Percentiles rank a stretch among this genome's conserved stretches.
phyloP scores from a whole-genome alignment of 2,113 vertebrate genomes.

The Pedetes capensis region DNA sequence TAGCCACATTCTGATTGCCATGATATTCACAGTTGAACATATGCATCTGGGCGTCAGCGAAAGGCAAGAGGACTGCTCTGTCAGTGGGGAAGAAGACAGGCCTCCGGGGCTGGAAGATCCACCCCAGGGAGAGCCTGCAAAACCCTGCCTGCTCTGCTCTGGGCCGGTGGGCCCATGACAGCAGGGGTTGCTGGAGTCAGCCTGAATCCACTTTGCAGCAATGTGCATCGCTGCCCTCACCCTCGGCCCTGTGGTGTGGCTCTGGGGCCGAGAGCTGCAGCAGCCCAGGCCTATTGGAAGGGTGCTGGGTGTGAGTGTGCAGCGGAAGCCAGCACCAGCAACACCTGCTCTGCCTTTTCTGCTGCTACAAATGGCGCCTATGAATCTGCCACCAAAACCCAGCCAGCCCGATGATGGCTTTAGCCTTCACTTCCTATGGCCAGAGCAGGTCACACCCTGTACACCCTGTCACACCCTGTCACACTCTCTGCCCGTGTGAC shows the following conservation, averaged over 20 bases:
- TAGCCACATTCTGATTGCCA: background rate
- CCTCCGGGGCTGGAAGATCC: background rate
- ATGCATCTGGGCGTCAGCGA: background rate
- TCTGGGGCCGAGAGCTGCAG: accelerated
- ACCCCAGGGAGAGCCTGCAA: background rate
- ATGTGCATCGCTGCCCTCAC: background rate
- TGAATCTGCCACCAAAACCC: accelerated
- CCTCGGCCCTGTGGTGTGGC: background rate
- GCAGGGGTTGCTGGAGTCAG: background rate
- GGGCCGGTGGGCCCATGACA: no score
- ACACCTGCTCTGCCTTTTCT: background rate
- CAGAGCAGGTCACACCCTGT: background rate
- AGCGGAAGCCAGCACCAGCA: accelerated
- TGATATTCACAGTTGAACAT: background rate
- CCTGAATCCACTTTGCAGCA: background rate
- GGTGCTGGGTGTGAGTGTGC: accelerated
- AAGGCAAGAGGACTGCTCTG: background rate
- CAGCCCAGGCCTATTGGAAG: background rate
- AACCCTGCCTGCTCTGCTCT: background rate
- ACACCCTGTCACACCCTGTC: no score
- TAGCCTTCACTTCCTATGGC: background rate
- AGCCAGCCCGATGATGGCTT: background rate
- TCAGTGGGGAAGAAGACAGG: background rate
- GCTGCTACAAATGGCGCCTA: background rate
- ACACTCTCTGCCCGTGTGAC: background rate